Evolutionary conservation across 2,888 invertebrate species (phyloP).

Genomic region (Agriopis marginaria): DNA sequence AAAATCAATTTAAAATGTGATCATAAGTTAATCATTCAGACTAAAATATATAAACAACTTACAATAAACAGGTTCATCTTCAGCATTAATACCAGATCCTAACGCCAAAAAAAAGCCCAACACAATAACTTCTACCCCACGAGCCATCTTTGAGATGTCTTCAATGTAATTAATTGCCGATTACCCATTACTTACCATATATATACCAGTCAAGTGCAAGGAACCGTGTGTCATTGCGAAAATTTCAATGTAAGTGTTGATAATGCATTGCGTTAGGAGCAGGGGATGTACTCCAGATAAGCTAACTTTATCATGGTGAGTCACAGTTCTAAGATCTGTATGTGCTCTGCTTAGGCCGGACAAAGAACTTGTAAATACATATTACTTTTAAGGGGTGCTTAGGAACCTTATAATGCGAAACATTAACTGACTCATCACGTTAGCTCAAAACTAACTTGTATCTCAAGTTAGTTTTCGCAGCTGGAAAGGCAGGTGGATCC

Average conservation of each 20-base stretch:
- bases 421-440: too few relatives aligned
- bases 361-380: too few relatives aligned
- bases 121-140: background rate
- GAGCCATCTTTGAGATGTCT: constrained; percentile 2
- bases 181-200: constrained; percentile 1
- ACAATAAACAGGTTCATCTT: constrained; percentile 8
- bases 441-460: too few relatives aligned
- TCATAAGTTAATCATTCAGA: background rate
- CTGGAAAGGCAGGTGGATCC: too few relatives aligned
- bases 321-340: background rate
- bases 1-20: too few relatives aligned
- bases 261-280: constrained; percentile 3
- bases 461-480: too few relatives aligned
- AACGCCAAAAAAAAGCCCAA: background rate
- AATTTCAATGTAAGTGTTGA: constrained; percentile 11
- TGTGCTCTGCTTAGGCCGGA: background rate
- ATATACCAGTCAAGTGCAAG: constrained; percentile 11
- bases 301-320: background rate
- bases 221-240: background rate
- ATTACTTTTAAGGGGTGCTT: too few relatives aligned
- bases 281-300: constrained; percentile 18
- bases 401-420: too few relatives aligned
- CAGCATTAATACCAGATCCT: background rate
- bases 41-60: background rate
- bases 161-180: background rate